Percentiles rank a stretch among this genome's conserved stretches.
Evolutionary conservation across 2,888 invertebrate genomes (phyloP).

Genomic region (Ochropleura leucogaster): DNA sequence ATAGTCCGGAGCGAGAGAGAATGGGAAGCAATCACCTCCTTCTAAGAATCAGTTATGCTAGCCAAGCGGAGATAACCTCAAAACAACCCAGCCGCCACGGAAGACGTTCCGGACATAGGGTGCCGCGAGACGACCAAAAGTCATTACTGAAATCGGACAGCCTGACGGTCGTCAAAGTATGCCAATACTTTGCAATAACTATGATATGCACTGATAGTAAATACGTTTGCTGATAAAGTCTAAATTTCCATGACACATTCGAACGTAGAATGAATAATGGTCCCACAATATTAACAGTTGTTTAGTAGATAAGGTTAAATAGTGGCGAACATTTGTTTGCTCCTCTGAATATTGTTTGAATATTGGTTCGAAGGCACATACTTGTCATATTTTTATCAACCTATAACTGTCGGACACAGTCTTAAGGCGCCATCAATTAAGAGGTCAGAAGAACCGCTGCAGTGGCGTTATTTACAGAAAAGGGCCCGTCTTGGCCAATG

Average conservation of each 20-base stretch:
- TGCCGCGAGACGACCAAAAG: not conserved
- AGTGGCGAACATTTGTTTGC: not conserved
- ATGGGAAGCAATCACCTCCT: too few relatives aligned
- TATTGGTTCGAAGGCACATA: not conserved
- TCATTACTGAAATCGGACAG: not conserved
- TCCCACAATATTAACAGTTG: not conserved
- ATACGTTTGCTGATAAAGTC: not conserved
- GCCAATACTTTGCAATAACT: not conserved
- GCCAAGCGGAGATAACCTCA: too few relatives aligned
- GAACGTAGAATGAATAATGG: not conserved
- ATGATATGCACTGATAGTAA: not conserved
- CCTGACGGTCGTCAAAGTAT: not conserved
- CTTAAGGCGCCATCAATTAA: too few relatives aligned
- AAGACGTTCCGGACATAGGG: too few relatives aligned
- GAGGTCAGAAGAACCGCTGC: too few relatives aligned
- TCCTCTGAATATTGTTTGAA: not conserved
- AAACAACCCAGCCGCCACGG: too few relatives aligned
- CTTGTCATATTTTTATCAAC: not conserved
- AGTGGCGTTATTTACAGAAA: too few relatives aligned
- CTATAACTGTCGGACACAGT: too few relatives aligned
- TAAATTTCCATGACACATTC: not conserved
- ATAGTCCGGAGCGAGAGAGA: too few relatives aligned
- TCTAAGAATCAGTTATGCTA: too few relatives aligned
- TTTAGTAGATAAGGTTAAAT: slow-evolving; percentile 7
- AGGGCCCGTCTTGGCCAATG: too few relatives aligned